These are phyloP conservation scores for Cryptocephalus primarius DNA, from an alignment of 2,888 invertebrate genomes.

Conservation along the genomic window DNA sequence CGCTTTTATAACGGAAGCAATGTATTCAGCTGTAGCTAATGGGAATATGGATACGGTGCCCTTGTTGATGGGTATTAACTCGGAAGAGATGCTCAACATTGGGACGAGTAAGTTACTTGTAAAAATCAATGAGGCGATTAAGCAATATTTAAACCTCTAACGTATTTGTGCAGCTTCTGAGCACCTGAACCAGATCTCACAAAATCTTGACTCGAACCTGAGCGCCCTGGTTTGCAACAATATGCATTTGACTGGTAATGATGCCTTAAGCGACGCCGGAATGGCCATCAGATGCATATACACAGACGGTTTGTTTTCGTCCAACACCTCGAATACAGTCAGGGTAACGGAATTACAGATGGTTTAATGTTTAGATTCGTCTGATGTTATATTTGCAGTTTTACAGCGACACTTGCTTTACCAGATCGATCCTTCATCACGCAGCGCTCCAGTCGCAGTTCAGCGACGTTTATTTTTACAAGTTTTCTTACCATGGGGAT, in stretches of 20 bases:
- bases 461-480: conserved; percentile 17
- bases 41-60: conserved; percentile 15
- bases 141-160: too few species aligned
- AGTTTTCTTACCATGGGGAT: conserved; percentile 17
- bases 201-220: background rate
- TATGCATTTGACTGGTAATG: conserved; percentile 2
- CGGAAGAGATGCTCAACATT: conserved; percentile 10
- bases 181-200: too few species aligned
- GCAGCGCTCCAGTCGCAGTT: conserved; percentile 14
- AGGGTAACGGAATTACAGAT: too few species aligned
- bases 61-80: conserved; percentile 16
- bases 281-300: conserved; percentile 3
- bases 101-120: too few species aligned
- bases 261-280: background rate
- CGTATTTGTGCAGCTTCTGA: too few species aligned
- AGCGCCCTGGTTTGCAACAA: conserved; percentile 1
- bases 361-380: background rate
- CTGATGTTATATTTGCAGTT: conserved; percentile 10
- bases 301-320: background rate
- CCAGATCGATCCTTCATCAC: conserved; percentile 12
- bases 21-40: conserved; percentile 12
- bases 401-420: conserved; percentile 14
- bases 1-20: conserved; percentile 15
- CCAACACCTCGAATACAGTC: too few species aligned
- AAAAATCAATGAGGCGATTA: too few species aligned